Percentiles rank a stretch among this genome's conserved stretches.
phyloP scores from a whole-genome alignment of 2,797 vertebrate species.

The Pteropus rufus region DNA sequence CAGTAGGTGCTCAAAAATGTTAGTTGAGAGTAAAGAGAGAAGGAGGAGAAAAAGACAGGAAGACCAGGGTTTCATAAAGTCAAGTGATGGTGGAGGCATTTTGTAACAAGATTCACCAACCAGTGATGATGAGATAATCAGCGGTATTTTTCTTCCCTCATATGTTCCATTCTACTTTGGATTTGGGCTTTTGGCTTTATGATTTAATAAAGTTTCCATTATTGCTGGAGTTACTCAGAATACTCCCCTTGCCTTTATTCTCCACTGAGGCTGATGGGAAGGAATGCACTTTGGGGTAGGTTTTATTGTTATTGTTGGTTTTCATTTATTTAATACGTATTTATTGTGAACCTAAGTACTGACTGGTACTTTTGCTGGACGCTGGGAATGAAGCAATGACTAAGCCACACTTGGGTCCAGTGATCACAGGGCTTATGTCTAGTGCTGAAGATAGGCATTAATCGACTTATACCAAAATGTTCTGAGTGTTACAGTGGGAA shows the following conservation, averaged over 20 bases:
- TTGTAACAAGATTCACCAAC: neutral
- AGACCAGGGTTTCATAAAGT: neutral
- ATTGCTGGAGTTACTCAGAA: neutral
- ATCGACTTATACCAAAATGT: neutral
- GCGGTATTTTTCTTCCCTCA: neutral
- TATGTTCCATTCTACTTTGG: neutral
- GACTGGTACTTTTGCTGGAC: neutral
- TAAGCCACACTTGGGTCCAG: neutral
- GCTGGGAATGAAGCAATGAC: neutral
- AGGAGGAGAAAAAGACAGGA: neutral
- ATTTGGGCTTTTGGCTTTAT: neutral
- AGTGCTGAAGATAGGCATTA: neutral
- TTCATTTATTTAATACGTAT: constrained; percentile 43
- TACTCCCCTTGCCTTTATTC: neutral
- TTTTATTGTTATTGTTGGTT: neutral
- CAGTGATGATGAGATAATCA: neutral
- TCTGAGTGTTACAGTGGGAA: constrained; percentile 10
- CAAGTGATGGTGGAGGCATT: neutral
- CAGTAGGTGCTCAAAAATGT: neutral
- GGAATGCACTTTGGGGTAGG: neutral
- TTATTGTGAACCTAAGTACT: neutral
- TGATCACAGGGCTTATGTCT: neutral
- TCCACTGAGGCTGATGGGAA: neutral
- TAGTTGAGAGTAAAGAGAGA: neutral
- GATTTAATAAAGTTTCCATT: neutral